phyloP scores from a whole-genome alignment of 2,797 vertebrate genomes.

The Acanthornis magna region DNA sequence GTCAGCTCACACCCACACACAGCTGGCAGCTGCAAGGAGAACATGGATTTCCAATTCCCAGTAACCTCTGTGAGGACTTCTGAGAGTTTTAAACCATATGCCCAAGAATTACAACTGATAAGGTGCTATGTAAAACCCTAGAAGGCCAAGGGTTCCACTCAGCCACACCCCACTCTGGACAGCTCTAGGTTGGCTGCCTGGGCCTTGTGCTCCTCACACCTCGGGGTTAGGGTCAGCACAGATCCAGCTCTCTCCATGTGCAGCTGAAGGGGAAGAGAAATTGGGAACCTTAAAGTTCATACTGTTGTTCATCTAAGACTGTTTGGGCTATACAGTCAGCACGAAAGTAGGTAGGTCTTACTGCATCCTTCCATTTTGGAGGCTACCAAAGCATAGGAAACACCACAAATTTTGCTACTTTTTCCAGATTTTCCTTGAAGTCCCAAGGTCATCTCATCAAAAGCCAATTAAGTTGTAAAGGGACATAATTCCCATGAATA shows the following conservation, averaged over 20 bases:
- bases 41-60: background rate
- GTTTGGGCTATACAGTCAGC: background rate
- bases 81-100: background rate
- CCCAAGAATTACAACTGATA: background rate
- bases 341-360: background rate
- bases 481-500: conserved; percentile 62
- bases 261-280: background rate
- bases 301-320: background rate
- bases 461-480: conserved; percentile 52
- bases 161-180: background rate
- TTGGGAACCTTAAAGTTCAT: background rate
- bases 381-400: background rate
- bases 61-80: background rate
- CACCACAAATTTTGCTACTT: background rate
- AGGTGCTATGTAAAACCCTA: background rate
- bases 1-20: background rate
- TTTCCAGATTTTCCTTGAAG: conserved; percentile 14
- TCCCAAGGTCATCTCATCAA: conserved; percentile 9
- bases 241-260: background rate
- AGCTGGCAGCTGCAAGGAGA: background rate
- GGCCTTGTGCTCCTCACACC: background rate
- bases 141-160: background rate
- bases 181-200: background rate
- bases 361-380: background rate
- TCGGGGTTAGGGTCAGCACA: background rate